phyloP scores from a whole-genome alignment of 2,797 vertebrate genomes.

The Halcyon badia region DNA sequence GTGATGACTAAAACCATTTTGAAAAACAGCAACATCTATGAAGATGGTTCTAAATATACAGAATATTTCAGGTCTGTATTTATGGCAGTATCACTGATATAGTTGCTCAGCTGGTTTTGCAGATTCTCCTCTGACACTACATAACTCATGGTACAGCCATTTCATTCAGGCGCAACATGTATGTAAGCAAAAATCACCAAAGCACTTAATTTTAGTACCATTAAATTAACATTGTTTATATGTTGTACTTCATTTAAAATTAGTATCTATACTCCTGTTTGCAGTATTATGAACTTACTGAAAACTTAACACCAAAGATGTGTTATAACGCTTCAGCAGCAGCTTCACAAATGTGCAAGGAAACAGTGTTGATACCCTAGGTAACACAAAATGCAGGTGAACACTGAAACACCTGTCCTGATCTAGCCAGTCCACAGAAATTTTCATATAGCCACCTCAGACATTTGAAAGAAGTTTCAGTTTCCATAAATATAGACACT shows the following conservation, averaged over 20 bases:
- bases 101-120: neutral
- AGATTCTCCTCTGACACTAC: neutral
- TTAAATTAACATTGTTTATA: neutral
- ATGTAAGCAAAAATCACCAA: neutral
- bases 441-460: no score
- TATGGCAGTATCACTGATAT: neutral
- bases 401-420: no score
- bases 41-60: neutral
- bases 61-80: neutral
- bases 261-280: no score
- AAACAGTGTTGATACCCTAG: no score
- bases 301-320: no score
- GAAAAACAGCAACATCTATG: neutral
- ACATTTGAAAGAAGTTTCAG: no score
- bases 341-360: no score
- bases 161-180: neutral
- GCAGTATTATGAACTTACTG: no score
- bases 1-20: neutral
- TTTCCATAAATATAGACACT: no score
- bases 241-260: neutral
- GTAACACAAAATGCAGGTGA: no score
- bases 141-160: neutral
- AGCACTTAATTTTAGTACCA: neutral
- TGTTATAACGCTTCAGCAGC: no score
- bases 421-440: no score